phyloP scores from a whole-genome alignment of 2,797 vertebrate genomes.

The Notolepis coatsorum region DNA sequence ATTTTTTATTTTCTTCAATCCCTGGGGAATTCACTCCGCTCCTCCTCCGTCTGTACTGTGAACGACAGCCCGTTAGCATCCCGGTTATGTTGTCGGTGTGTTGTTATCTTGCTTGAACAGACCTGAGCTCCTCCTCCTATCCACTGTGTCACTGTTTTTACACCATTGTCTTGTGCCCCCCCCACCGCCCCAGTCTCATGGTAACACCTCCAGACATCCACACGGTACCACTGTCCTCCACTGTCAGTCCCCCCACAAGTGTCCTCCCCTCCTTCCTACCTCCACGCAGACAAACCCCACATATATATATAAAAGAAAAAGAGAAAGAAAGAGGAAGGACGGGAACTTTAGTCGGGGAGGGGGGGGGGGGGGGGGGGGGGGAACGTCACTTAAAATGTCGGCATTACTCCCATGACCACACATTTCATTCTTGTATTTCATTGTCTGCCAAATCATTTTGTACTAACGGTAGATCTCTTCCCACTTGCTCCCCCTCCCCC shows the following conservation, averaged over 20 bases:
- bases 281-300: neutral
- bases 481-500: slow-evolving; percentile 74
- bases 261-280: neutral
- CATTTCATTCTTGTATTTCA: slow-evolving; percentile 30
- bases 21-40: slow-evolving; percentile 76
- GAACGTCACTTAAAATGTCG: slow-evolving; percentile 33
- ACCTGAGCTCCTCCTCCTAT: slow-evolving; percentile 24
- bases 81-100: slow-evolving; percentile 69
- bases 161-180: slow-evolving; percentile 66
- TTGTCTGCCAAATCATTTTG: slow-evolving; percentile 51
- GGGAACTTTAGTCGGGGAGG: slow-evolving; percentile 21
- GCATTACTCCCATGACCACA: slow-evolving; percentile 26
- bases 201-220: slow-evolving; percentile 29
- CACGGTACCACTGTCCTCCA: too few species aligned
- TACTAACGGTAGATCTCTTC: slow-evolving; percentile 84
- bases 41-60: slow-evolving; percentile 82
- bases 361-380: too few species aligned
- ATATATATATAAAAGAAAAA: slow-evolving; percentile 17
- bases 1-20: slow-evolving; percentile 60
- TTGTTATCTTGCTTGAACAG: slow-evolving; percentile 66
- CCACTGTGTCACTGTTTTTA: slow-evolving; percentile 43
- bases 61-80: slow-evolving; percentile 55
- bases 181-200: too few species aligned
- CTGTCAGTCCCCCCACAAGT: slow-evolving; percentile 15
- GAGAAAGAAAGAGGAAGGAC: neutral